Base-by-base conservation (phyloP, 2,113 vertebrate genomes). In the Mirounga angustirostris region DNA sequence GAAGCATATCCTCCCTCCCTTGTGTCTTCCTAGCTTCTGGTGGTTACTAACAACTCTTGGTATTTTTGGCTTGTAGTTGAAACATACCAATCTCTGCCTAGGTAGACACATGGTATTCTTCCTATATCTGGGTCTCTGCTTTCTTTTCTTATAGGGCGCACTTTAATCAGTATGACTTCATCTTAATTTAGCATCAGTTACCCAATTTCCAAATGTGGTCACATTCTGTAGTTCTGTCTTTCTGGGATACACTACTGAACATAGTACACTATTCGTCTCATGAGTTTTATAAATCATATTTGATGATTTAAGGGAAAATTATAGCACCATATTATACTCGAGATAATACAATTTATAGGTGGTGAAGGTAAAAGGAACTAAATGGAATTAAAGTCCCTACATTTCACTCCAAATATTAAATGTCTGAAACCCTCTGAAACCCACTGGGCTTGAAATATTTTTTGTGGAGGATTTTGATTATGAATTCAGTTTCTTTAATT, bases 1-100 rank as follows among this genome's bases (percentile, higher is more conserved):
- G 19, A 12, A 0, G 4, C n/a, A 24, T 3, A 5, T 1, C 82
- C 4, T 82, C 11, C 13, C n/a, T 30, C 65, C 15, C 19, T 65
- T 4, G 8, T 6, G 2, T 76, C 10, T 61, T 43, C 28, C 82
- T 52, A 58, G 56, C 18, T 61, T 63, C 16, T 74, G 10, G 16
- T 5, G 1, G 2, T 84, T 28, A 52, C 52, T 89, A 46, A 59
- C 10, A 79, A 21, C 71, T 7, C 15, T 18, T 71, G 30, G 18
- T 61, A 28, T n/a, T 69, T 8, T 82, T 50, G 16, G 8, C 4
- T 83, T 58, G 13, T 73, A 36, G 26, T 2, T 18, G 5, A 28
- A 80, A 28, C 9, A 18, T 11, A 59, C 30, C 26, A 61, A 6
- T 36, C 19, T 91, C 40, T 76, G 9, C 5, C 50, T 69, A 40